Conservation (phyloP, 2,888 invertebrate genomes). For the Autographa pulchrina region DNA sequence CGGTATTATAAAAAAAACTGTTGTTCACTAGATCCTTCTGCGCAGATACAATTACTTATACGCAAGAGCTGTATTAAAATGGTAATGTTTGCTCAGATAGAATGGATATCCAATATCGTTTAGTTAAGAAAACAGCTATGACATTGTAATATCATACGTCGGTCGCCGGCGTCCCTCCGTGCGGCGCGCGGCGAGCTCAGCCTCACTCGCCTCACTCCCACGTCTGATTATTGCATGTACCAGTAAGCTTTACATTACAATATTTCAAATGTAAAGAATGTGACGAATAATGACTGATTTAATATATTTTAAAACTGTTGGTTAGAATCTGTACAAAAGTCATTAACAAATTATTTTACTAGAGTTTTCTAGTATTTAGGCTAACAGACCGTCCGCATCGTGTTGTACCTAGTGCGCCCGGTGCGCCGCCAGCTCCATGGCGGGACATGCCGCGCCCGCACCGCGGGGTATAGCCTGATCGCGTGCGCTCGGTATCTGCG, state of each 20-base stretch:
- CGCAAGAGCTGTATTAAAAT: conserved; percentile 3
- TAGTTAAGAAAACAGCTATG: conserved; percentile 10
- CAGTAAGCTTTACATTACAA: not conserved
- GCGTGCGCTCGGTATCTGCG: conserved; percentile 10
- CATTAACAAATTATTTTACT: no score
- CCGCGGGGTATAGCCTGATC: not conserved
- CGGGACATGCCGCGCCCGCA: not conserved
- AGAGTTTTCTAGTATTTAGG: no score
- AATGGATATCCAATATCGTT: conserved; percentile 18
- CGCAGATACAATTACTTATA: conserved; percentile 7
- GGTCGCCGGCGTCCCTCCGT: not conserved
- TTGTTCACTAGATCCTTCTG: not conserved
- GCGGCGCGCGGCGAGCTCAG: not conserved
- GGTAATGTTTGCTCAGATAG: conserved; percentile 1
- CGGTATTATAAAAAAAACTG: not conserved
- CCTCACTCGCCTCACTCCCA: not conserved
- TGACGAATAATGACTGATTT: no score
- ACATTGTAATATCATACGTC: conserved; percentile 15
- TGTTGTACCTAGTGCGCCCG: not conserved
- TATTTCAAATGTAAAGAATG: no score
- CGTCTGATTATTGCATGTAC: not conserved
- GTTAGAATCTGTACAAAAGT: no score
- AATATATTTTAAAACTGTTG: not conserved
- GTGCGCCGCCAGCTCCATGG: not conserved
- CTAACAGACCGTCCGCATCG: no score